phyloP scores from a whole-genome alignment of 1,140 invertebrate species.

The Tetramorium parvispinum region DNA sequence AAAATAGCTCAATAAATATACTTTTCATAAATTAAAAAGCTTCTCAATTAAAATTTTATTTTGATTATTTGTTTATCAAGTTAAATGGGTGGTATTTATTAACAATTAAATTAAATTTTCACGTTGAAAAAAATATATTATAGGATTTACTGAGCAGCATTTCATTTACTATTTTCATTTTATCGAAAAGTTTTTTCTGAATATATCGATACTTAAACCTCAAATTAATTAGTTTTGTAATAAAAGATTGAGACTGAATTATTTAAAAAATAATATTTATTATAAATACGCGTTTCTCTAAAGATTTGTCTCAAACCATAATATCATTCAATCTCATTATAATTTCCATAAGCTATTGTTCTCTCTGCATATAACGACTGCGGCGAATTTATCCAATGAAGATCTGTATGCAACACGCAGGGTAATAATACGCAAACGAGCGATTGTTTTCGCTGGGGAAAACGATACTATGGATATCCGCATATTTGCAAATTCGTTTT shows the following conservation, averaged over 20 bases:
- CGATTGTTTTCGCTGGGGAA: constrained; percentile 42
- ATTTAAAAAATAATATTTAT: background rate
- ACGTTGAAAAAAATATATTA: background rate
- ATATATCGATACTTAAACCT: background rate
- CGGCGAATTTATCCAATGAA: constrained; percentile 33
- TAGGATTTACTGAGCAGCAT: background rate
- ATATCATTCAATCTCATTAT: constrained; percentile 20
- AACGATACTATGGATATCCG: constrained; percentile 1
- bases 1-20: background rate
- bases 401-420: background rate
- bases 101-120: background rate
- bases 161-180: background rate
- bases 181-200: background rate
- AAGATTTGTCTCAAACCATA: background rate
- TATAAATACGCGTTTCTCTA: background rate
- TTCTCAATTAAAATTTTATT: background rate
- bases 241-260: background rate
- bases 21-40: background rate
- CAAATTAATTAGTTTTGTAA: background rate
- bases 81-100: background rate
- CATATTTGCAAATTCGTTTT: constrained; percentile 12
- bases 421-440: constrained; percentile 2
- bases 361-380: constrained; percentile 3
- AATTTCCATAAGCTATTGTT: constrained; percentile 38
- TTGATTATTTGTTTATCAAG: background rate